These are phyloP conservation scores for Nasonia vitripennis DNA, from an alignment of 1,140 invertebrate genomes.

Conservation along the genomic window DNA sequence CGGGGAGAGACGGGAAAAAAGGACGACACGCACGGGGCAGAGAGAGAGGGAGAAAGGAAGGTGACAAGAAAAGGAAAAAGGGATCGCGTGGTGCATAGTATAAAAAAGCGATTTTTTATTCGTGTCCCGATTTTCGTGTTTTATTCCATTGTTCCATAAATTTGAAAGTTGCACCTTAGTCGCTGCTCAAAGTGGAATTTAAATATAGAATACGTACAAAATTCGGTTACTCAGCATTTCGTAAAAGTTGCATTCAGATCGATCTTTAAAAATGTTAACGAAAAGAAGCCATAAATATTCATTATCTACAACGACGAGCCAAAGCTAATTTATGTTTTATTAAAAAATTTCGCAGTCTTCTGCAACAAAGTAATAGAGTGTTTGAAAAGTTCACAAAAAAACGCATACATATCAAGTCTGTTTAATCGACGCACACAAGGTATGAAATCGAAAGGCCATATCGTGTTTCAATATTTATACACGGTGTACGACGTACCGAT, in stretches of 20 bases:
- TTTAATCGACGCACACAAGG: neutral
- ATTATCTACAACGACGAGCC: no score
- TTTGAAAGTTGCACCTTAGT: neutral
- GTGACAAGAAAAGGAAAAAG: neutral
- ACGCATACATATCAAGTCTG: no score
- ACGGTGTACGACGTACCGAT: neutral
- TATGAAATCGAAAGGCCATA: constrained; percentile 18
- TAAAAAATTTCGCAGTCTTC: no score
- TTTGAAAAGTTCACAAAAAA: no score
- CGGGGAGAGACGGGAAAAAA: neutral
- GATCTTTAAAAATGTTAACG: no score
- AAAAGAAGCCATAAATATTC: no score
- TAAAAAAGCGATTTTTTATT: constrained; percentile 20
- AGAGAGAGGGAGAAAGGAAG: neutral
- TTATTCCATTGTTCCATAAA: neutral
- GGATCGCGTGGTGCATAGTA: neutral
- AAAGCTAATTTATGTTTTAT: no score
- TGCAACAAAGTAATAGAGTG: no score
- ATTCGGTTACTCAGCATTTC: neutral
- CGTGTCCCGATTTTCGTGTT: neutral
- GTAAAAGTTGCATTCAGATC: no score
- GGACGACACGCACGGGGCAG: neutral
- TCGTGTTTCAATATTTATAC: neutral
- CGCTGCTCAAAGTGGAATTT: neutral
- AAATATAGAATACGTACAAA: neutral